Conservation (phyloP, 2,888 invertebrate species). For the Panorpa germanica region DNA sequence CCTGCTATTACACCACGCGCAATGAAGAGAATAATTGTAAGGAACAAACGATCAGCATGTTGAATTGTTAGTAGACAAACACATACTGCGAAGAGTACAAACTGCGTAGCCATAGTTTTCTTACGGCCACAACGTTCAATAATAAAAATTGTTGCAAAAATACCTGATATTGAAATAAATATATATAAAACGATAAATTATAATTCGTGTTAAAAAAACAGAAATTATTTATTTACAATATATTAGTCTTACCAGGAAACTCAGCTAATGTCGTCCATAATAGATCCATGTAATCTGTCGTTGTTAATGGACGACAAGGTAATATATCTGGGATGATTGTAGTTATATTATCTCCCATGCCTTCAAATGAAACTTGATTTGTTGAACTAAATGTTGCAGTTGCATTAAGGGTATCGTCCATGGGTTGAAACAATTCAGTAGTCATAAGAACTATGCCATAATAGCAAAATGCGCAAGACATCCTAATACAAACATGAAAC, state of each 20-base stretch:
- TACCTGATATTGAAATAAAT: constrained; percentile 39
- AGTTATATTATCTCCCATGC: constrained; percentile 12
- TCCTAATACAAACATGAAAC: constrained; percentile 31
- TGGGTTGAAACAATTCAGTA: constrained; percentile 79
- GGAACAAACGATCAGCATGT: constrained; percentile 42
- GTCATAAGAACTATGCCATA: constrained; percentile 91
- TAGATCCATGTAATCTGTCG: constrained; percentile 80
- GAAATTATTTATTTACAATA: too few species aligned
- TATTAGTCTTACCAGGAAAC: constrained; percentile 39
- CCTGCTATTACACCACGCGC: constrained; percentile 86
- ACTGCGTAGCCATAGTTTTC: constrained; percentile 86
- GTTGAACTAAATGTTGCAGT: too few species aligned
- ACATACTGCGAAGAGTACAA: constrained; percentile 63
- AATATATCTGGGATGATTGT: constrained; percentile 20
- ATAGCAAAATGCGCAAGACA: constrained; percentile 87
- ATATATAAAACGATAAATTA: constrained; percentile 8
- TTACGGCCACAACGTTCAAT: constrained; percentile 82
- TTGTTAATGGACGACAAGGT: constrained; percentile 51
- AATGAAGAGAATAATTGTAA: constrained; percentile 71
- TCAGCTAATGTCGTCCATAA: constrained; percentile 89
- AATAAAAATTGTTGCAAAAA: constrained; percentile 72
- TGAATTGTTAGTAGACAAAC: constrained; percentile 48
- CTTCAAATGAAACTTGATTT: too few species aligned
- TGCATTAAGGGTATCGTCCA: too few species aligned
- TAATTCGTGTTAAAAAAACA: constrained; percentile 5